Base-by-base conservation (phyloP, 2,888 invertebrate species). In the Hemicrepidius hirtus region DNA sequence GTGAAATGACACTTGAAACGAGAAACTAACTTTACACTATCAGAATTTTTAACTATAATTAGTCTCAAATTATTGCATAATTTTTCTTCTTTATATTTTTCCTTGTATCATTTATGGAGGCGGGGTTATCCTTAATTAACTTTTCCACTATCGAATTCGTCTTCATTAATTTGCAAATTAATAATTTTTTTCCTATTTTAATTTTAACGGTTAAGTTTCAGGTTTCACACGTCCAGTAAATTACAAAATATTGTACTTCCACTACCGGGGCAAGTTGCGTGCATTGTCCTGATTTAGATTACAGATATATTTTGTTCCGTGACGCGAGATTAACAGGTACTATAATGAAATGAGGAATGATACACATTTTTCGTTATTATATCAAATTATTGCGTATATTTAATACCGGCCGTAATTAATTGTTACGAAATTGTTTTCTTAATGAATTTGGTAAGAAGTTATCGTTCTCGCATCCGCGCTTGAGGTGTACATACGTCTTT, bases 401-500 rank as follows among this genome's bases (percentile, higher is more conserved):
- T 44, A 18, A 44, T 62, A 24, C 18, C 21, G 41, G 10, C 24
- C 40, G 59, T 46, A 70, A 50, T 37, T 65, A 59, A 59, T 71
- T 59, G 28, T 55, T 55, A 60, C 55, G 41, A 49, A 69, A 71
- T 37, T 59, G 70, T 40, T 64, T 69, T 69, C 46, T 18, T 65
- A 73, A 73, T 60, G 65, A 65, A 65, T 69, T 73, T 59, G 40
- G 53, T 60, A 65, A 57, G 32, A 62, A 65, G 64, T 73, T 60
- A 73, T 73, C 68, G 60, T 41, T 46, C 49, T 50, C 37, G 66
- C 66, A 74, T 66, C 67, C 62, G 67, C 49, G 73, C 70, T 74
- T 57, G 62, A 70, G 73, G 73, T 74, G 70, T 67, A 46, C 63
- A 70, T 69, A 74, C 60, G 73, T 74, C 73, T 70, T 49, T 62